Base-by-base conservation (phyloP, 2,888 invertebrate genomes). In the Unio pictorum region DNA sequence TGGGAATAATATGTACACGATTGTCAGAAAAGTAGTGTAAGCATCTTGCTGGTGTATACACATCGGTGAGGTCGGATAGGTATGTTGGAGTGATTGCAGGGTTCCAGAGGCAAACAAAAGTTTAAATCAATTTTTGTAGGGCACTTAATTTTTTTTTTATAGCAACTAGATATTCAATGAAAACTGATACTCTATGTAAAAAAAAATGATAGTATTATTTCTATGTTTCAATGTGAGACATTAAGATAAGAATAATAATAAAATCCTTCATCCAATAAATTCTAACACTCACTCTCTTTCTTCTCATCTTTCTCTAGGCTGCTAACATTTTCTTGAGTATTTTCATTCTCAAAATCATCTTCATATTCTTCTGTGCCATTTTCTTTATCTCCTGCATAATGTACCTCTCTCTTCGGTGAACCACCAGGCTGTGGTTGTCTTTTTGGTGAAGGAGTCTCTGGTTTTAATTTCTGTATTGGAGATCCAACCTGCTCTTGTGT, bases 341-440 rank as follows among this genome's bases (percentile, higher is more conserved):
- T 80, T 55, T 77, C 80, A n/a, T 79, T 78, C 60, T 85, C 83
- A 75, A 84, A 84, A 59, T 80, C 79, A 65, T 85, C 85, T n/a
- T 78, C 78, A 68, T 85, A 84, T 11, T 80, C 79, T 20, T 72
- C 80, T 11, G 60, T 80, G 55, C 66, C 61, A 4, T 59, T 71
- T 8, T 68, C 59, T 28, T 63, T 66, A 23, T n/a, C 69, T 59
- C 28, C 45, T 63, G 61, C 68, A 45, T 45, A 45, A 45, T 45
- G 45, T 15, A 45, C 66, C 18, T 45, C 20, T n/a, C 45, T 57
- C 61, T 71, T 71, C 0, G 63, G 64, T 6, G 71, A 67, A 23
- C 67, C 66, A 4, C 18, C 30, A 18, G 55, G 58, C n/a, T 66
- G 6, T 30, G 63, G 55, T 54, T 55, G 23, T 59, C 56, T 8